Evolutionary conservation across 2,888 invertebrate species (phyloP), one percentile per base, ranked within the genome.

Genomic region (Clistopyga incitator): DNA sequence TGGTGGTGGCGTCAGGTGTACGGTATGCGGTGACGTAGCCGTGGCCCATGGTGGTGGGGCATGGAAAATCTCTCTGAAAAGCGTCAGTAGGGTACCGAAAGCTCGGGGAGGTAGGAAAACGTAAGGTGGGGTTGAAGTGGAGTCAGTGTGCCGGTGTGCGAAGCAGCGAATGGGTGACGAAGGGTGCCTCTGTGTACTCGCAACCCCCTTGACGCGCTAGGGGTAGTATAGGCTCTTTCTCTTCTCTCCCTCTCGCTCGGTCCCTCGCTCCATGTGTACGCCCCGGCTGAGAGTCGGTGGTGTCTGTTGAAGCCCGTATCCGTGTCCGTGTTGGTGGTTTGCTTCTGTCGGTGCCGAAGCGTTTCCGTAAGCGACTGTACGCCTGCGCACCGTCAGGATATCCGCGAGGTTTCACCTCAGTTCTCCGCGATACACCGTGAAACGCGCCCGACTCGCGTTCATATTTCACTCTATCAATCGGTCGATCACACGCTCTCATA

Each of bases 381-480:
- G 82, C 79, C 74, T 82, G 84, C 84, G 82, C 84, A 85, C 76
- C 78, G 76, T 65, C 61, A 70, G 82, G 81, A 77, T 79, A 74
- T 82, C 76, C 84, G 81, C 79, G 64, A 77, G 83, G 85, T 82
- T 81, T 84, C 85, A 85, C 84, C 87, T 89, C 89, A 90, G 90
- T 90, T 89, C 88, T 86, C 85, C 88, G 88, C 89, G 89, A 87
- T 86, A 88, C 89, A 87, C 87, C 89, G 89, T 88, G 86, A 89
- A 88, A 89, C 86, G 87, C 88, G 88, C 84, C 50, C 68, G 70
- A 71, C 80, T 81, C 81, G 81, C 85, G 70, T 85, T 85, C 83
- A 82, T 78, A 81, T 84, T 85, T 82, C 79, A 83, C 85, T 84
- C 71, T 78, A 85, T 83, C 80, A 85, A 81, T 83, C 80, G 80